Percentiles rank a stretch among this genome's conserved stretches.
These are phyloP conservation scores for Rattus rattus DNA, from an alignment of 2,113 vertebrate genomes.

Conservation along the genomic window DNA sequence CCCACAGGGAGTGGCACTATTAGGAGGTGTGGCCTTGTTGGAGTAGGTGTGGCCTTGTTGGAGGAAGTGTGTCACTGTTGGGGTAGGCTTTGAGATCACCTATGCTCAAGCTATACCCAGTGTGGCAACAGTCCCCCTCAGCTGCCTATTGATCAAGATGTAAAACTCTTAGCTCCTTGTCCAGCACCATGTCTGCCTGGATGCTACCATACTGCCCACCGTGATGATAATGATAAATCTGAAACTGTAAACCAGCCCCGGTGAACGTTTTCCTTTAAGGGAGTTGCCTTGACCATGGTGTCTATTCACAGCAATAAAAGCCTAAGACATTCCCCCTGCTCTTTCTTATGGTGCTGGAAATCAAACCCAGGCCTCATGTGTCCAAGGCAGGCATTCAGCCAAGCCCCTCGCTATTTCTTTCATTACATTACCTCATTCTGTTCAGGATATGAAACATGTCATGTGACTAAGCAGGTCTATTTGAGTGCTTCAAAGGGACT, in stretches of 20 bases:
- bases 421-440: not conserved
- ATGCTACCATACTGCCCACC: not conserved
- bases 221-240: not conserved
- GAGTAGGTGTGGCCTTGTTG: not conserved
- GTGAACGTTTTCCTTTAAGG: not conserved
- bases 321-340: not conserved
- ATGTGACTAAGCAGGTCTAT: not conserved
- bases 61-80: not conserved
- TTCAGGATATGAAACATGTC: conserved; percentile 9
- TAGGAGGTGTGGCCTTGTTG: not conserved
- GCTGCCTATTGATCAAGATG: too few species aligned
- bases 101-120: not conserved
- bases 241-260: not conserved
- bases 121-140: not conserved
- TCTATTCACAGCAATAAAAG: too few species aligned
- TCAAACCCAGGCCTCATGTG: too few species aligned
- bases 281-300: not conserved
- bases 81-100: too few species aligned
- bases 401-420: not conserved
- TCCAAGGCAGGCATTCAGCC: not conserved
- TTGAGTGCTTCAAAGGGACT: not conserved
- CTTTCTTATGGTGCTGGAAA: not conserved
- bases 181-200: not conserved
- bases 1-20: not conserved
- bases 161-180: not conserved